Evolutionary conservation across 2,113 vertebrate species (phyloP).

Genomic region (Heterocephalus glaber): DNA sequence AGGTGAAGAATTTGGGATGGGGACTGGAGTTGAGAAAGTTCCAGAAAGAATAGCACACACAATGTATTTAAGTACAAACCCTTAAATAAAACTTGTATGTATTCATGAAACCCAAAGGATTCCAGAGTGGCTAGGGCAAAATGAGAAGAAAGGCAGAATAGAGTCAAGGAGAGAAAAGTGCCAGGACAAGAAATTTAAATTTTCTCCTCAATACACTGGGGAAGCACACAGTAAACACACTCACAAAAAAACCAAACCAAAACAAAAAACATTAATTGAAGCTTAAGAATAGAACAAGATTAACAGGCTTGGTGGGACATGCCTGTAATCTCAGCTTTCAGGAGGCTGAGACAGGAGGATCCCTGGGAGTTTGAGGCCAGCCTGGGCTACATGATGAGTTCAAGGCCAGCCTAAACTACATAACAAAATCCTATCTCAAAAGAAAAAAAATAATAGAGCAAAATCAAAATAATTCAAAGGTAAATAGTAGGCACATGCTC

Average conservation of each 20-base stretch:
- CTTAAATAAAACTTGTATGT: not conserved
- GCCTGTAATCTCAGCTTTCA: not conserved
- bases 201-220: not conserved
- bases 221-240: not conserved
- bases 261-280: not conserved
- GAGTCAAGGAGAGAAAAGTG: not conserved
- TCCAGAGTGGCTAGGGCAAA: not conserved
- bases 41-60: not conserved
- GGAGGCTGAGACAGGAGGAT: not conserved
- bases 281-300: not conserved
- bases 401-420: not conserved
- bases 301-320: not conserved
- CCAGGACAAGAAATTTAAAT: not conserved
- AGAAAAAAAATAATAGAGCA: not conserved
- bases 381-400: not conserved
- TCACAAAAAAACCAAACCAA: not conserved
- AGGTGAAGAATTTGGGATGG: slow-evolving; percentile 17
- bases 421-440: not conserved
- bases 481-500: not conserved
- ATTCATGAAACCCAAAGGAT: slow-evolving; percentile 28
- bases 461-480: slow-evolving; percentile 3
- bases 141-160: not conserved
- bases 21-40: not conserved
- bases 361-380: not conserved
- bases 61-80: not conserved